Base-by-base conservation (phyloP, 2,113 vertebrate species). In the Xenopus laevis region DNA sequence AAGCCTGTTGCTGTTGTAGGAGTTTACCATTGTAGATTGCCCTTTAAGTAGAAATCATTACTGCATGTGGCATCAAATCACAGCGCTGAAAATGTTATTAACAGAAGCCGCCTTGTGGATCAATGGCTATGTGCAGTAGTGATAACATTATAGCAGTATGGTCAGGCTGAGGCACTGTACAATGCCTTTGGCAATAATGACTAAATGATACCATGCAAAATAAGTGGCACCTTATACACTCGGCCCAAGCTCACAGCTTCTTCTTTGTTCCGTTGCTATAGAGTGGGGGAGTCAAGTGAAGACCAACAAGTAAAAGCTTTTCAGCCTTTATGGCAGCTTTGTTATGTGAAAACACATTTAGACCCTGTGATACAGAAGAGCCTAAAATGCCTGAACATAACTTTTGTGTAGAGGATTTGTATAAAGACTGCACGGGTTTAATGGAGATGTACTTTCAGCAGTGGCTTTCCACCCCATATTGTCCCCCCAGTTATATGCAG, bases 201-300 rank as follows among this genome's bases (percentile, higher is more conserved):
- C 53, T 55, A 55, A 55, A 55, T 55, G 53, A 55, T 55, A 55
- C 15, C 53, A 55, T 55, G 53, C 53, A 55, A 55, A 55, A 55
- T 55, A 55, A 55, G 17, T 55, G 53, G 15, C 9, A 55, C 53
- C 53, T 55, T 55, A 2, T 7, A n/a, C 16, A 55, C 53, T n/a
- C 16, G 13, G 53, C 16, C 53, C 53, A 55, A 16, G 17, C 53
- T 8, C 17, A n/a, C 53, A 55, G 53, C 53, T 9, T 55, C 17
- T 55, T 16, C 47, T 50, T 55, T 55, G 53, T 55, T 55, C 53
- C 6, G 17, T 55, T 16, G 17, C 17, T 55, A 17, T 13, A 55
- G 53, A 55, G 53, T 55, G 53, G 53, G 53, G 17, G 17, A 55
- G 53, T 55, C 16, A 55, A 55, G 53, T 55, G 17, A 55, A 55